Percentiles rank a stretch among this genome's conserved stretches.
Evolutionary conservation across 2,888 invertebrate species (phyloP).

Genomic region (Chrysina gloriosa): DNA sequence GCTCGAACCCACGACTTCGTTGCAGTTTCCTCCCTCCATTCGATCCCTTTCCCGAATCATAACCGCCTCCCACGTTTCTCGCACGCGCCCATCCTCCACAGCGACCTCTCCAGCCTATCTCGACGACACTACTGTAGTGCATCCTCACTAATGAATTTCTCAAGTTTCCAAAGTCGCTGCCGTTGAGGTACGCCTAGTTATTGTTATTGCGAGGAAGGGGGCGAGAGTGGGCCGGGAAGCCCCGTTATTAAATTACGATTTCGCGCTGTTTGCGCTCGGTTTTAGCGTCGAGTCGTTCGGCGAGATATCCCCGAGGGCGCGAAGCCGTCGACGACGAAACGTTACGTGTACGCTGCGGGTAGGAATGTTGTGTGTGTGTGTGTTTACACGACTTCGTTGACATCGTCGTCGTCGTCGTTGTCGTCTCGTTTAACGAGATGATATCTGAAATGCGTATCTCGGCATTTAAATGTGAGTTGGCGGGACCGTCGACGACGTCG

Average conservation of each 20-base stretch:
- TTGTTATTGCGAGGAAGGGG: neutral
- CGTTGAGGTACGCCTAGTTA: neutral
- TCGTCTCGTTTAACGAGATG: no score
- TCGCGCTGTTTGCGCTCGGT: neutral
- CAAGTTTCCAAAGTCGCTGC: neutral
- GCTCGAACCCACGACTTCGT: no score
- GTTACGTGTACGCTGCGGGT: no score
- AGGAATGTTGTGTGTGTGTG: no score
- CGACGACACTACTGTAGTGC: neutral
- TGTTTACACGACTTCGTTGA: no score
- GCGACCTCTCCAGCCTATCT: neutral
- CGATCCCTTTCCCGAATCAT: no score
- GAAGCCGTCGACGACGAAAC: no score
- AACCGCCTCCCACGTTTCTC: neutral
- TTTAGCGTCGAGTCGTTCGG: neutral
- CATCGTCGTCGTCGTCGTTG: no score
- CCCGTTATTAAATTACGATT: neutral
- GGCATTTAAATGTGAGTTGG: no score
- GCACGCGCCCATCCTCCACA: neutral
- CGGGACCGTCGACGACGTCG: no score
- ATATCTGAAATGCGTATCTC: no score
- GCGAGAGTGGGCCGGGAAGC: neutral
- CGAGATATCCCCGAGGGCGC: neutral
- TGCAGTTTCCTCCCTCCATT: no score
- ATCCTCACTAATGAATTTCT: slow-evolving; percentile 1